Evolutionary conservation across 2,888 invertebrate genomes (phyloP).

Genomic region (Leptothorax acervorum): DNA sequence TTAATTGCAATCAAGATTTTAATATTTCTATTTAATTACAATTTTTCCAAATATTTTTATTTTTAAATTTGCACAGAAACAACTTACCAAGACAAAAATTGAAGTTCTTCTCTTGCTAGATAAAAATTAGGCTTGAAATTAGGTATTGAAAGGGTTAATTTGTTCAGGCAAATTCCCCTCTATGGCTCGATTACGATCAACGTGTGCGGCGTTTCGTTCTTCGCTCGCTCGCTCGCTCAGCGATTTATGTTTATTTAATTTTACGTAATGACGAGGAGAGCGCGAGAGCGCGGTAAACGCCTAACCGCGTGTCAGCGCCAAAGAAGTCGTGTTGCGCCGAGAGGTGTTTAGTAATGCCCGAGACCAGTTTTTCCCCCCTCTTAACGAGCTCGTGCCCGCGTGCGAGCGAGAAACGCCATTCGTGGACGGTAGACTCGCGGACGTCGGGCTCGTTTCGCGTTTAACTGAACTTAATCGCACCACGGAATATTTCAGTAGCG

Average conservation of each 20-base stretch:
- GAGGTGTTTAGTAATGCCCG: constrained; percentile 48
- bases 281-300: constrained; percentile 41
- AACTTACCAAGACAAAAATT: neutral
- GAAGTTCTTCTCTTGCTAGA: neutral
- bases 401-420: constrained; percentile 35
- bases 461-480: constrained; percentile 28
- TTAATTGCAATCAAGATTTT: neutral
- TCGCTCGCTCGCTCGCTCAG: constrained; percentile 12
- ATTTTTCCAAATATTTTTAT: neutral
- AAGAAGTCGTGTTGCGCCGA: constrained; percentile 50
- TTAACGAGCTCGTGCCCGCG: constrained; percentile 44
- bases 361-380: constrained; percentile 38
- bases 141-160: neutral
- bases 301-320: constrained; percentile 52
- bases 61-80: neutral
- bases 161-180: neutral
- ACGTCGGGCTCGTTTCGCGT: constrained; percentile 34
- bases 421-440: constrained; percentile 30
- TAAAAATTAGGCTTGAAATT: neutral
- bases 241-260: constrained; percentile 59
- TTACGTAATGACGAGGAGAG: constrained; percentile 52
- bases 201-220: constrained; percentile 37
- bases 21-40: neutral
- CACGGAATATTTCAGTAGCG: constrained; percentile 8
- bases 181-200: constrained; percentile 12